Conservation (phyloP, 2,888 invertebrate species). For the Drosophila mimica region DNA sequence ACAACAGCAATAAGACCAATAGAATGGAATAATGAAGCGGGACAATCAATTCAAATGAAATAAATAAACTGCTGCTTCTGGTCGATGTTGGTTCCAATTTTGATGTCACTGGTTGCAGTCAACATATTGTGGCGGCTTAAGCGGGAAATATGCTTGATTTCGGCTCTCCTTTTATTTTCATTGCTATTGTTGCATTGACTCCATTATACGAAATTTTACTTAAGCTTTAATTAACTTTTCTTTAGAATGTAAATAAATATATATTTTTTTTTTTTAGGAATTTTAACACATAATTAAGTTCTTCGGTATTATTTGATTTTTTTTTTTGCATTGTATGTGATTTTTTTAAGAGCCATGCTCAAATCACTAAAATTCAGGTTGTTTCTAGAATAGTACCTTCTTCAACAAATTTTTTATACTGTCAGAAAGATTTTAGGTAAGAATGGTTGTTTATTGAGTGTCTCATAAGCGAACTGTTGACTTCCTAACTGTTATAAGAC, state of each 20-base stretch:
- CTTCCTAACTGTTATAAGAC: no score
- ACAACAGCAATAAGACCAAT: conserved; percentile 11
- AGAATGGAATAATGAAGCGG: conserved; percentile 3
- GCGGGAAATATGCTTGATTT: conserved; percentile 73
- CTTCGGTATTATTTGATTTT: no score
- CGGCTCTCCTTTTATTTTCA: conserved; percentile 35
- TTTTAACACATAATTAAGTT: no score
- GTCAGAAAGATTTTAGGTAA: background rate
- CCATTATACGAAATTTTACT: background rate
- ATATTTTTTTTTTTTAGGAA: no score
- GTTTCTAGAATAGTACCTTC: background rate
- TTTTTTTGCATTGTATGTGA: no score
- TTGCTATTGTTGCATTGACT: conserved; percentile 17
- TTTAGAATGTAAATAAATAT: no score
- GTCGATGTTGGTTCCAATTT: background rate
- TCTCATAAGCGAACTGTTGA: background rate
- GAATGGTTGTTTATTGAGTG: background rate
- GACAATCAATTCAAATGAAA: background rate
- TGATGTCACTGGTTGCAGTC: conserved; percentile 23
- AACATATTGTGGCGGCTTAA: conserved; percentile 68
- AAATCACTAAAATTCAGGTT: background rate
- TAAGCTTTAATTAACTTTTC: no score
- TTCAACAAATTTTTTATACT: background rate
- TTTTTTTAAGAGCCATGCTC: no score
- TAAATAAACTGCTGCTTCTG: background rate